Evolutionary conservation across 2,888 invertebrate genomes (phyloP), one percentile per base, ranked within the genome.

Genomic region (Yponomeuta cagnagella): DNA sequence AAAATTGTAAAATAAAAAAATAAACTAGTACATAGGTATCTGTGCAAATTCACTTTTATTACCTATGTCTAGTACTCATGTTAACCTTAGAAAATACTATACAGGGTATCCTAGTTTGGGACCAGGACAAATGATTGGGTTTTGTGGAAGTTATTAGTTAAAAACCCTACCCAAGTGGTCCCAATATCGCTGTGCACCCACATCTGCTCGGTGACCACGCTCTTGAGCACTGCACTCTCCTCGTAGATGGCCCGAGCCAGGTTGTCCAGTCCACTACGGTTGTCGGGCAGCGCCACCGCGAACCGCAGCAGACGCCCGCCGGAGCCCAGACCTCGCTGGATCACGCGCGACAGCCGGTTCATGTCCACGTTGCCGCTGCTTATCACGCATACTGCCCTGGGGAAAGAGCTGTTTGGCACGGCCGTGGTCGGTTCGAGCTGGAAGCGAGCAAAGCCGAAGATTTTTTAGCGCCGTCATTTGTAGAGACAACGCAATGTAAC

Each of bases 301-400:
- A 96, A 96, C 77, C 96, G 93, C 80, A 94, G 81, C 81, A 95
- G 85, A 5, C 95, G 87, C 0, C 96, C 96, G 78, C 95, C 95
- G 0, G 95, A 96, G 10, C 96, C 96, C 70, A 97, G 85, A 1
- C 97, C 97, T 73, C 96, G 92, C 79, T 97, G 97, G 75, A 97
- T 93, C 73, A 95, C 95, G 68, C 96, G 93, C 0, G 96, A 95
- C 70, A 97, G 86, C 0, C 96, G 94, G 0, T 96, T 95, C 0
- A 95, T 95, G 81, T 97, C 97, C 65, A 97, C 96, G 87, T 96
- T 97, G 68, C 97, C 97, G 9, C 96, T 95, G 82, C 95, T 96
- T 69, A 97, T 85, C n/a, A 95, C 93, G 74, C 96, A 93, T 10
- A 96, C 96, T 48, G 96, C 95, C 73, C 96, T 96, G 76, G 64